phyloP scores from a whole-genome alignment of 2,888 invertebrate species.

The Sesia bembeciformis region DNA sequence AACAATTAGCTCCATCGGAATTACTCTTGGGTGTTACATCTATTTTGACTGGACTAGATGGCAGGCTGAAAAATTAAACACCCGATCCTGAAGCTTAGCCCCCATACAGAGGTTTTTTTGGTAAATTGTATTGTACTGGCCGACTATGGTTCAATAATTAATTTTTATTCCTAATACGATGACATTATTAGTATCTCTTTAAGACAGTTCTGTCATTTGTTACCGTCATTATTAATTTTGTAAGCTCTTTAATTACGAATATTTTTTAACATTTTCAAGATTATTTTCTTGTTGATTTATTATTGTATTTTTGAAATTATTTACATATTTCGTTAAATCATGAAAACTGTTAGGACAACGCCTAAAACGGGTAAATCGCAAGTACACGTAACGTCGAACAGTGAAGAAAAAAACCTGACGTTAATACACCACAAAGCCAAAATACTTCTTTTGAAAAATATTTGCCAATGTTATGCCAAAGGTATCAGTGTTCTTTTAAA shows the following conservation, averaged over 20 bases:
- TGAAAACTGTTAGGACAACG: neutral
- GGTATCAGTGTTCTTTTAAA: constrained; percentile 19
- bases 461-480: constrained; percentile 15
- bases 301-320: neutral
- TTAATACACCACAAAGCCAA: neutral
- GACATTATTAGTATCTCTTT: neutral
- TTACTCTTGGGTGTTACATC: no score
- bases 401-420: neutral
- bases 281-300: neutral
- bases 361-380: neutral
- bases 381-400: neutral
- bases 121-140: no score
- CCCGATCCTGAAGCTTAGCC: no score
- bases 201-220: neutral
- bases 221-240: neutral
- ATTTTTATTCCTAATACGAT: neutral
- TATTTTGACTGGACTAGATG: no score
- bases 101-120: no score
- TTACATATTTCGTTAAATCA: neutral
- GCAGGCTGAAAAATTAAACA: no score
- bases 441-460: constrained; percentile 13
- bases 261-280: neutral
- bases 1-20: no score
- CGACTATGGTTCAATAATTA: no score
- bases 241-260: neutral